Base-by-base conservation (phyloP, 2,797 vertebrate genomes). In the Chaenodraco wilsoni region DNA sequence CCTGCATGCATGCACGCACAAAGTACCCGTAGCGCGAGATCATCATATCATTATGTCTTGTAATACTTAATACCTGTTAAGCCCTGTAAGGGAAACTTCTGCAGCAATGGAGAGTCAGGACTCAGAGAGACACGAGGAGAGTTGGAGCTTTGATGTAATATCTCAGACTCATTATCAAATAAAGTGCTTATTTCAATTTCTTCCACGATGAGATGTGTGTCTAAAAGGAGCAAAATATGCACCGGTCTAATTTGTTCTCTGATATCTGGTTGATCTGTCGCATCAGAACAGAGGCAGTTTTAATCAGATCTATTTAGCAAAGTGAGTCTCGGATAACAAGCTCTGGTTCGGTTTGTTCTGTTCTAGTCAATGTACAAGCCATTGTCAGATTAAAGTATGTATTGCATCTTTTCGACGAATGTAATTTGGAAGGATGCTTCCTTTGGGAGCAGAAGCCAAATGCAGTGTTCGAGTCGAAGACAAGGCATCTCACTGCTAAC, bases 381-480 rank as follows among this genome's bases (percentile, higher is more conserved):
- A 50, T 31, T 46, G 60, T 5, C 68, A 80, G 75, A 81, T 84
- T 81, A 76, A 78, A 82, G 50, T 69, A 79, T 71, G 73, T 75
- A 80, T 52, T 66, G 59, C 27, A 27, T 72, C 31, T 82, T 63
- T 67, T 50, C 12, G 3, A 51, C 43, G 23, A 71, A 81, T 76
- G 49, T 56, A 63, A 87, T 89, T 88, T 82, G 76, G 79, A 81
- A 82, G 73, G 54, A 80, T 57, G 49, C 14, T 46, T 84, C 74
- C 84, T 78, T 33, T 27, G 79, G 82, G 84, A 86, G 52, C 44
- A 57, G 66, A 67, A 81, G 72, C 48, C 62, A 74, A 86, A 83
- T 27, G 61, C 78, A 72, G 46, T 5, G 12, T 73, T 70, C 49
- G 81, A 83, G 76, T n/a, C 3, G 33, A 74, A 83, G 77, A 85